phyloP scores from a whole-genome alignment of 2,113 vertebrate species.

The Cervus canadensis region DNA sequence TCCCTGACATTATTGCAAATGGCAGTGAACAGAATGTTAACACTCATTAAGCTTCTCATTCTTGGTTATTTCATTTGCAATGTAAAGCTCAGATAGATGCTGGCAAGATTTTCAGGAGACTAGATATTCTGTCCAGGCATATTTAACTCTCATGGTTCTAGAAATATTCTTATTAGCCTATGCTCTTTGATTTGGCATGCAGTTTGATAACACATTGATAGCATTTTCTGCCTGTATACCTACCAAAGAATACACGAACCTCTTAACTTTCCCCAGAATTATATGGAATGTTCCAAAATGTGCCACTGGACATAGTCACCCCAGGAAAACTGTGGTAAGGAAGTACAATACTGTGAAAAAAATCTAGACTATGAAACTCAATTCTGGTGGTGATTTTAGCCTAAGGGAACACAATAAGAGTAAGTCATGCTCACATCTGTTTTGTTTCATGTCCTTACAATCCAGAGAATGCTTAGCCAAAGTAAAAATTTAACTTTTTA shows the following conservation, averaged over 20 bases:
- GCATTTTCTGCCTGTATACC: background rate
- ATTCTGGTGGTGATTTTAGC: background rate
- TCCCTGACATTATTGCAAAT: background rate
- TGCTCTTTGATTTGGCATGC: background rate
- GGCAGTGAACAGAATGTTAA: background rate
- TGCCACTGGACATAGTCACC: background rate
- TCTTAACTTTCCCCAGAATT: background rate
- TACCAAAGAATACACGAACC: background rate
- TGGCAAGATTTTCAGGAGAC: background rate
- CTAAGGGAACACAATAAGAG: background rate
- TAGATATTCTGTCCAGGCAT: background rate
- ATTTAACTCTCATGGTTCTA: background rate
- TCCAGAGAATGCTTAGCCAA: background rate
- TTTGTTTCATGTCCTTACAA: slow-evolving; percentile 39
- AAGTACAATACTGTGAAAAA: background rate
- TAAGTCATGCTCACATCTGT: background rate
- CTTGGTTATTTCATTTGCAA: background rate
- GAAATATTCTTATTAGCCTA: background rate
- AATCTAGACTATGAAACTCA: background rate
- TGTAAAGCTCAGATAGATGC: background rate
- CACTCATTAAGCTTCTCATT: background rate
- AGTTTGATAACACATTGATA: background rate
- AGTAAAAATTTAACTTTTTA: slow-evolving; percentile 9
- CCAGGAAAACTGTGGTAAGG: background rate
- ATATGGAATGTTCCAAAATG: slow-evolving; percentile 15